These are phyloP conservation scores for Petrocephalus microphthalmus DNA, from an alignment of 2,113 vertebrate species.

Conservation along the genomic window DNA sequence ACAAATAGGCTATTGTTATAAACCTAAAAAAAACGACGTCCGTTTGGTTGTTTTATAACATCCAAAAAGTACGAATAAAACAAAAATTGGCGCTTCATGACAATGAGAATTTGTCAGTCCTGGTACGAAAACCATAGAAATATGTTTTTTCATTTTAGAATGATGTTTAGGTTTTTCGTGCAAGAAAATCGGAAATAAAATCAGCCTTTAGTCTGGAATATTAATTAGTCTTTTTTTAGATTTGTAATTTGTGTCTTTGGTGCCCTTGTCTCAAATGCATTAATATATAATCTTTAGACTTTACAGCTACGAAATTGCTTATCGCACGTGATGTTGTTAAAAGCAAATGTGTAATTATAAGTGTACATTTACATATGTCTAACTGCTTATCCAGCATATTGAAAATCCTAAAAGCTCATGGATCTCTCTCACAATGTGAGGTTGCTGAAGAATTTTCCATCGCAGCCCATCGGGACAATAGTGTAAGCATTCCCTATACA, in stretches of 20 bases:
- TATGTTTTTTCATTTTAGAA: neutral
- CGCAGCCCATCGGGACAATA: slow-evolving; percentile 64
- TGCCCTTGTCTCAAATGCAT: neutral
- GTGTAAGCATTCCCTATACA: slow-evolving; percentile 57
- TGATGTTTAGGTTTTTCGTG: neutral
- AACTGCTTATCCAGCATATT: slow-evolving; percentile 63
- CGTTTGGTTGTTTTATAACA: neutral
- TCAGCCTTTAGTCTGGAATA: neutral
- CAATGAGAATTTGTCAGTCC: neutral
- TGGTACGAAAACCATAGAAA: neutral
- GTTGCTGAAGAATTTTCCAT: slow-evolving; percentile 79
- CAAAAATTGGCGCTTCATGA: neutral
- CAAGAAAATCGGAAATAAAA: neutral
- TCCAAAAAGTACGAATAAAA: neutral
- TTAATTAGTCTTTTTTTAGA: neutral
- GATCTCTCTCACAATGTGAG: slow-evolving; percentile 59
- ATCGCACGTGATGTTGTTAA: neutral
- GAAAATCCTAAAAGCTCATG: slow-evolving; percentile 69
- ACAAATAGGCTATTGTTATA: neutral
- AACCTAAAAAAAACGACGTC: neutral
- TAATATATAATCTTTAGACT: neutral
- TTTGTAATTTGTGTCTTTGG: neutral
- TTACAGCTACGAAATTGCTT: neutral
- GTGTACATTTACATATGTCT: neutral
- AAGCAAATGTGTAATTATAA: neutral